Evolutionary conservation across 2,113 vertebrate genomes (phyloP).

Genomic region (Herpailurus yagouaroundi): DNA sequence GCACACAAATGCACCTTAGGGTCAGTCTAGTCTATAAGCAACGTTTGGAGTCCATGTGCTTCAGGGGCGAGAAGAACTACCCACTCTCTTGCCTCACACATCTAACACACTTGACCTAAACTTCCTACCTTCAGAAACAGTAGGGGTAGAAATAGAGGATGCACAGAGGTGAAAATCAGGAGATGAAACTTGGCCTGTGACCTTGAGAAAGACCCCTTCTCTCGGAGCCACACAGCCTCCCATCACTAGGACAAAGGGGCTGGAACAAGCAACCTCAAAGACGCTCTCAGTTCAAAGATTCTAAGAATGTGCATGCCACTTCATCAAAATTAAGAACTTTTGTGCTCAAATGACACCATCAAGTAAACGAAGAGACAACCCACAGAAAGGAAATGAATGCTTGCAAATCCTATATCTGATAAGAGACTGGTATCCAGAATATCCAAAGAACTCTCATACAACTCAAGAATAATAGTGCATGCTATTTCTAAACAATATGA

Average conservation of each 20-base stretch:
- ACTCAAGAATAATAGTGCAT: neutral
- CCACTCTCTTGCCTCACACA: neutral
- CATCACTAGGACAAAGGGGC: neutral
- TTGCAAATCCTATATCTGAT: neutral
- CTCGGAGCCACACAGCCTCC: neutral
- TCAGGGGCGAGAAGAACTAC: neutral
- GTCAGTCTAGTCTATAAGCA: neutral
- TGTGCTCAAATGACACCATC: neutral
- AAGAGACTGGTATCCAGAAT: neutral
- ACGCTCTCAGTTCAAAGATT: neutral
- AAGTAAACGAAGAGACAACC: neutral
- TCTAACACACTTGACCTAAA: neutral
- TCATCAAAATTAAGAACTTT: neutral
- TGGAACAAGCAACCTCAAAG: neutral
- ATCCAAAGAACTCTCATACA: neutral
- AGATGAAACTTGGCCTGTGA: neutral
- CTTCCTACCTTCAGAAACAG: neutral
- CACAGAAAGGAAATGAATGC: neutral
- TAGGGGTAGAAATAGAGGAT: neutral
- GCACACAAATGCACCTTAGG: neutral
- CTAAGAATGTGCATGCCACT: neutral
- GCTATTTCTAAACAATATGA: neutral
- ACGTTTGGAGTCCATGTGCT: neutral
- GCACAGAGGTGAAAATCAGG: neutral
- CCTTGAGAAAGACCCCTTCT: neutral